phyloP scores from a whole-genome alignment of 2,797 vertebrate genomes.

The Acanthornis magna region DNA sequence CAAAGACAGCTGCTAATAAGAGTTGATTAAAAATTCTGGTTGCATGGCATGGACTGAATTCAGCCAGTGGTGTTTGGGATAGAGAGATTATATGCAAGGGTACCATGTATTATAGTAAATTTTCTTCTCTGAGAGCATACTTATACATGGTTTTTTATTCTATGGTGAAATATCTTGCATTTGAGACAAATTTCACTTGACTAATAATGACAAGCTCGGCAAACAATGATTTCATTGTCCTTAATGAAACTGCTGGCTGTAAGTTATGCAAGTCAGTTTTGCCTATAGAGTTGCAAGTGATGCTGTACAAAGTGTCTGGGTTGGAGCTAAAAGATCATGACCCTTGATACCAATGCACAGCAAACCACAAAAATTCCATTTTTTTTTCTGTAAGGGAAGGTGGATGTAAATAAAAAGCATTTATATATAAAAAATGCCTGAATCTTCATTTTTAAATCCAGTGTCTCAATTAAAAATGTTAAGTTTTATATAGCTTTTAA shows the following conservation, averaged over 20 bases:
- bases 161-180: neutral
- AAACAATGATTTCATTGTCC: neutral
- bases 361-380: neutral
- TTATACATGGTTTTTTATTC: neutral
- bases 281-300: neutral
- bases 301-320: neutral
- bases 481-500: neutral
- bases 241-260: neutral
- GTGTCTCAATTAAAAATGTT: neutral
- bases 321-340: neutral
- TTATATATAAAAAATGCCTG: neutral
- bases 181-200: neutral
- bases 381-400: neutral
- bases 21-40: conserved; percentile 33
- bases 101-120: neutral
- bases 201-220: neutral
- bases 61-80: neutral
- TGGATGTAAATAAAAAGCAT: neutral
- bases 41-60: neutral
- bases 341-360: neutral
- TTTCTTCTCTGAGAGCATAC: neutral
- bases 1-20: neutral
- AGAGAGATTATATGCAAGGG: neutral
- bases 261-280: neutral
- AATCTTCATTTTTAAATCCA: neutral